Conservation (phyloP, 2,113 vertebrate genomes). For the Takifugu bimaculatus region DNA sequence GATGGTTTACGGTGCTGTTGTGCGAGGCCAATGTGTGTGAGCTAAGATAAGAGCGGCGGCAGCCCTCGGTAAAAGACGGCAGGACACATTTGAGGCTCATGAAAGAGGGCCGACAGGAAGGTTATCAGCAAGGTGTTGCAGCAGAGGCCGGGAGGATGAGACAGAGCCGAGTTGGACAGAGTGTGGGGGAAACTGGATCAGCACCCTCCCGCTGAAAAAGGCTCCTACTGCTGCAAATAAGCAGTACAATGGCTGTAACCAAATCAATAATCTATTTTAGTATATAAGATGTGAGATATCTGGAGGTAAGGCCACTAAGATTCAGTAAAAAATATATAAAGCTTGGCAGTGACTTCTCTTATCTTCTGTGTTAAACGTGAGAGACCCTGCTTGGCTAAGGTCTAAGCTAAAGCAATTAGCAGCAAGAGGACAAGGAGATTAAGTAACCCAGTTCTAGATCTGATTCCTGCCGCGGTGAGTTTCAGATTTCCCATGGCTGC, state of each 20-base stretch:
- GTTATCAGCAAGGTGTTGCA: constrained; percentile 60
- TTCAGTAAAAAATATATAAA: constrained; percentile 64
- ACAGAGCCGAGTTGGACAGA: constrained; percentile 20
- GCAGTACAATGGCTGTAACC: constrained; percentile 26
- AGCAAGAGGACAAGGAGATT: constrained; percentile 47
- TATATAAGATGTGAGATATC: constrained; percentile 48
- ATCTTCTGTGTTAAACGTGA: constrained; percentile 43
- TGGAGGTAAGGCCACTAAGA: constrained; percentile 54
- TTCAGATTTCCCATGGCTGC: constrained; percentile 42
- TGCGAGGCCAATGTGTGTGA: constrained; percentile 69
- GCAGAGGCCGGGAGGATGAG: constrained; percentile 41
- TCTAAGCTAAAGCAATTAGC: constrained; percentile 42
- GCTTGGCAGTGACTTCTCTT: constrained; percentile 36
- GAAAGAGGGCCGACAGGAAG: constrained; percentile 64
- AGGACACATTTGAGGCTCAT: constrained; percentile 52
- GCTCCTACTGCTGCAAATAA: neutral
- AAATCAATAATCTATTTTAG: constrained; percentile 63
- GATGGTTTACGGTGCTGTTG: constrained; percentile 31
- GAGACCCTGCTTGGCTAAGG: constrained; percentile 31
- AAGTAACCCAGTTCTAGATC: constrained; percentile 34
- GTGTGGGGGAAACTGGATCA: constrained; percentile 12
- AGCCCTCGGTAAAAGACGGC: constrained; percentile 36
- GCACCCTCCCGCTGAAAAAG: neutral
- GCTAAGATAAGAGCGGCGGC: constrained; percentile 68
- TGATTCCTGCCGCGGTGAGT: constrained; percentile 20